Conservation (phyloP, 2,797 vertebrate species). For the Rhincodon typus region DNA sequence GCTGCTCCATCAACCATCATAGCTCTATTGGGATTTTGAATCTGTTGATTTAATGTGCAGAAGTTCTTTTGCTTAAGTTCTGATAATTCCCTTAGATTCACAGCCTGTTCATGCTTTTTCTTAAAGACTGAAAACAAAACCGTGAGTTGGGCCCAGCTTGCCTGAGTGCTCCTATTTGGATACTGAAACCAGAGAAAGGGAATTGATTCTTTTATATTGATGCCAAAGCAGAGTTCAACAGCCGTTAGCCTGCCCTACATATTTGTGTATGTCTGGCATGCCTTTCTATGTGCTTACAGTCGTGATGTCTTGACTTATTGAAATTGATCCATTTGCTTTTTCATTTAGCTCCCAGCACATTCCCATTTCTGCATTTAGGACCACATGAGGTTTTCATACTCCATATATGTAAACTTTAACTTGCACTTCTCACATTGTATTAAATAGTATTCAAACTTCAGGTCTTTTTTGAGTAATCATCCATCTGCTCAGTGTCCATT, state of each 20-base stretch:
- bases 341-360: not conserved
- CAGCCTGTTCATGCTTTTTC: not conserved
- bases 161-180: not conserved
- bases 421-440: not conserved
- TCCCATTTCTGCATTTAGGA: not conserved
- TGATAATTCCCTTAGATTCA: not conserved
- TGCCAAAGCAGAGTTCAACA: not conserved
- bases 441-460: not conserved
- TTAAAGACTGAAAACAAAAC: not conserved
- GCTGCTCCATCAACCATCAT: not conserved
- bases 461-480: not conserved
- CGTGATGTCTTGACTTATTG: not conserved
- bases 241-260: not conserved
- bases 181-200: not conserved
- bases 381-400: not conserved
- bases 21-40: not conserved
- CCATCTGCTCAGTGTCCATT: not conserved
- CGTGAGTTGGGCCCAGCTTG: not conserved
- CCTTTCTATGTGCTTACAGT: not conserved
- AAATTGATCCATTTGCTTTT: not conserved
- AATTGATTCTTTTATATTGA: not conserved
- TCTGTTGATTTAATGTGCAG: not conserved
- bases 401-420: not conserved
- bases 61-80: not conserved
- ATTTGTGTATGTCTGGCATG: not conserved